Base-by-base conservation (phyloP, 2,113 vertebrate species). In the Okapia johnstoni region DNA sequence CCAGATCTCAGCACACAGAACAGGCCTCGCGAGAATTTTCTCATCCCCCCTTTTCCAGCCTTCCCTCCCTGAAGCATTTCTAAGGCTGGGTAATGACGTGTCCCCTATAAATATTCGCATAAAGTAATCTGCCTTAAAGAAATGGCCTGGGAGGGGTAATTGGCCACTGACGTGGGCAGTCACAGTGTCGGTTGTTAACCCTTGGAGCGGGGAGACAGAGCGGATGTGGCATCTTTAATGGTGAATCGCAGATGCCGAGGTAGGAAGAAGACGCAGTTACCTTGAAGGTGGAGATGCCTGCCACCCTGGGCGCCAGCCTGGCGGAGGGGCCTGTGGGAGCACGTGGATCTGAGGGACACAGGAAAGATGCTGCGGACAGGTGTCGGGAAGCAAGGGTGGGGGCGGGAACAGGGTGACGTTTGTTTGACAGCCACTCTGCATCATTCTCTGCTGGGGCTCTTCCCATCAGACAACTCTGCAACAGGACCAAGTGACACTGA, bases 101-200 rank as follows among this genome's bases (percentile, higher is more conserved):
- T 97, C 52, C 25, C 54, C 76, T 88, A 4, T 95, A 40, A 94
- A 97, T 36, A 85, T 70, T 30, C 60, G 10, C 70, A 52, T 83
- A 91, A 93, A 97, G 95, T 90, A 86, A 80, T 94, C 48, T 73
- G 8, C 79, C 96, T 89, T 95, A 61, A 50, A 96, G 96, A 97
- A 36, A 87, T 84, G 93, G 85, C 7, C 4, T 23, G 1, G 63
- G 54, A 3, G 15, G 77, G 36, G 15, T 92, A 92, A 95, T 77
- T 96, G 90, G 80, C 96, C 12, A 26, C 94, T 85, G 86, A 46
- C 15, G 30, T 8, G 50, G 57, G 88, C 40, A 40, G 55, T 63
- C 8, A 93, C 88, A 95, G 33, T 66, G 46, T 58, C 28, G 1
- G 43, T 17, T 25, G 23, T 58, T 96, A 96, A 92, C 96, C 58